phyloP scores from a whole-genome alignment of 2,888 invertebrate genomes.

The Automeris io region DNA sequence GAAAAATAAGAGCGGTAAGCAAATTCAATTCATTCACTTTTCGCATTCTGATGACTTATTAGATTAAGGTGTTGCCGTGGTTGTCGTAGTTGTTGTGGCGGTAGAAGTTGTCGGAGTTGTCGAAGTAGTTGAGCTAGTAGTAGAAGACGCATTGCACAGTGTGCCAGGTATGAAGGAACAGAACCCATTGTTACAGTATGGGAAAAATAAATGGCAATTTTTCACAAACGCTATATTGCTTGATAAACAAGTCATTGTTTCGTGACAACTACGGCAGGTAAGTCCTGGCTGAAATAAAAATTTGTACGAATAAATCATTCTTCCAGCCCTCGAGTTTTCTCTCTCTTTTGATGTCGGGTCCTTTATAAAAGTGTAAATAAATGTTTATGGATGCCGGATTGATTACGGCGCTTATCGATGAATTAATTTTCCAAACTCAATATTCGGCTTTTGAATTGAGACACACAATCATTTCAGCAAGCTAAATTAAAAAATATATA shows the following conservation, averaged over 20 bases:
- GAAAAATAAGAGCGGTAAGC: too few species aligned
- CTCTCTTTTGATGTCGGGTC: too few species aligned
- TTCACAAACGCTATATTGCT: slow-evolving; percentile 32
- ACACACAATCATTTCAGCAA: too few species aligned
- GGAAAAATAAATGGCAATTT: slow-evolving; percentile 30
- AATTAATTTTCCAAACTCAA: too few species aligned
- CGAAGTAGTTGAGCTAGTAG: neutral
- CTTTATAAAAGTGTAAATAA: too few species aligned
- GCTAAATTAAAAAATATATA: too few species aligned
- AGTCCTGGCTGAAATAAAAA: slow-evolving; percentile 16
- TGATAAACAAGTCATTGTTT: slow-evolving; percentile 29
- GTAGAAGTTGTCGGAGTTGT: neutral
- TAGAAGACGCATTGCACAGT: slow-evolving; percentile 22
- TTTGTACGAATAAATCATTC: neutral
- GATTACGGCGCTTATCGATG: too few species aligned
- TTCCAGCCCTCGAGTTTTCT: too few species aligned
- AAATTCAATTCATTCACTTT: too few species aligned
- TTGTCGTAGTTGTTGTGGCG: neutral
- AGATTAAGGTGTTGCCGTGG: neutral
- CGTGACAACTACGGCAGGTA: slow-evolving; percentile 32
- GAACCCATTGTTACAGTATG: slow-evolving; percentile 41
- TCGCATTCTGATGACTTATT: neutral
- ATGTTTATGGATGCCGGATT: too few species aligned
- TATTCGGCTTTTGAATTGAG: too few species aligned
- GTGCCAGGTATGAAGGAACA: slow-evolving; percentile 41